phyloP scores from a whole-genome alignment of 2,888 invertebrate species.

The Drosophila siamana region DNA sequence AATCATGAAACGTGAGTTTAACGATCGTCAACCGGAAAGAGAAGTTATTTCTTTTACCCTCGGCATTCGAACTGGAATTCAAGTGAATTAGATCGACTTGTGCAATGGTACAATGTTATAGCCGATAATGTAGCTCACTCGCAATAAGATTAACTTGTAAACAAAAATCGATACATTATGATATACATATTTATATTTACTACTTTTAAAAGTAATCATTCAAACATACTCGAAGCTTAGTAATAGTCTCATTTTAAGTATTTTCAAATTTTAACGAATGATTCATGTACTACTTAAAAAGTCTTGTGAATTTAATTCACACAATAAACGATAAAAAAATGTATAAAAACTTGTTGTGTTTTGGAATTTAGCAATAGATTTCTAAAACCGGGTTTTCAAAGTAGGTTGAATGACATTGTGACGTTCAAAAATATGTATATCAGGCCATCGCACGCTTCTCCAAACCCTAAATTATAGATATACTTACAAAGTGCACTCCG shows the following conservation, averaged over 20 bases:
- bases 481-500: not conserved
- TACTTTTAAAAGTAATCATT: constrained; percentile 51
- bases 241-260: constrained; percentile 32
- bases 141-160: constrained; percentile 35
- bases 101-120: constrained; percentile 6
- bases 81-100: constrained; percentile 55
- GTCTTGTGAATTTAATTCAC: constrained; percentile 12
- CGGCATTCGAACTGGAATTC: constrained; percentile 67
- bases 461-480: not conserved
- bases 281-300: constrained; percentile 21
- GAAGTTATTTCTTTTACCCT: constrained; percentile 74
- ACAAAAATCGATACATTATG: constrained; percentile 46
- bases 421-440: not conserved
- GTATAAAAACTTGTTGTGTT: not conserved
- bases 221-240: constrained; percentile 47
- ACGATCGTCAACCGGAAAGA: constrained; percentile 52
- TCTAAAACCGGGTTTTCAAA: not conserved
- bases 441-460: not conserved
- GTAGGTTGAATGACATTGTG: not conserved
- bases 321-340: constrained; percentile 19
- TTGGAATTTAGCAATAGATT: not conserved
- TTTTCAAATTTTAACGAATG: constrained; percentile 17
- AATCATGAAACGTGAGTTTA: constrained; percentile 71
- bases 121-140: constrained; percentile 32
- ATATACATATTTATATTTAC: constrained; percentile 50